Evolutionary conservation across 1,140 invertebrate species (phyloP), one percentile per base, ranked within the genome.

Genomic region (Drosophila sucinea): DNA sequence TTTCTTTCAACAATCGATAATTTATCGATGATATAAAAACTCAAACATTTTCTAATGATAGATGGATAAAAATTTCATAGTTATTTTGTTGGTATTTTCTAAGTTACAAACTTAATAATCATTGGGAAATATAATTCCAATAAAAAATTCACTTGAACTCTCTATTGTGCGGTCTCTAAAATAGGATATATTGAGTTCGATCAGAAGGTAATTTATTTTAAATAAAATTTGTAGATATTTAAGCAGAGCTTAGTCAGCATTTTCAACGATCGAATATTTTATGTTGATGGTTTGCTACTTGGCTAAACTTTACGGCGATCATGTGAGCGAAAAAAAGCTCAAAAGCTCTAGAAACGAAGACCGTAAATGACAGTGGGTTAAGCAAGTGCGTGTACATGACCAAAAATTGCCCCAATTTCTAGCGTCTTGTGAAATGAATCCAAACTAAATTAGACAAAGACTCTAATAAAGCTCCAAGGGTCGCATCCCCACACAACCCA

Each of bases 351-450:
- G 7, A 51, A 51, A 10, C 44, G 23, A 27, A 27, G 44, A 51
- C 44, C 44, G 44, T 51, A 51, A 27, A 51, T 51, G 44, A 51
- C 44, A 51, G 44, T 51, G 44, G 25, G 44, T 51, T 51, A 51
- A 25, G 10, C 8, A 51, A 27, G 44, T 51, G 25, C 23, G 10
- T 27, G 44, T 51, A 51, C 44, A 51, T 27, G 44, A 6, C 25
- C 2, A 3, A 35, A 35, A 35, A 35, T 30, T 30, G 30, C 2
- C 4, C 4, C 30, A 30, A 4, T 30, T 38, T 38, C 8, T 38
- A 10, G 30, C 4, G 10, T 38, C 35, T 38, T 38, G 35, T 38
- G 10, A 38, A 38, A 11, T 11, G 35, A n/a, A 51, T 51, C 23
- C 7, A 25, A 51, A 51, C 10, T 51, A 6, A 51, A 51, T 51